Conservation (phyloP, 2,797 vertebrate species). For the Enteromius argenteus region DNA sequence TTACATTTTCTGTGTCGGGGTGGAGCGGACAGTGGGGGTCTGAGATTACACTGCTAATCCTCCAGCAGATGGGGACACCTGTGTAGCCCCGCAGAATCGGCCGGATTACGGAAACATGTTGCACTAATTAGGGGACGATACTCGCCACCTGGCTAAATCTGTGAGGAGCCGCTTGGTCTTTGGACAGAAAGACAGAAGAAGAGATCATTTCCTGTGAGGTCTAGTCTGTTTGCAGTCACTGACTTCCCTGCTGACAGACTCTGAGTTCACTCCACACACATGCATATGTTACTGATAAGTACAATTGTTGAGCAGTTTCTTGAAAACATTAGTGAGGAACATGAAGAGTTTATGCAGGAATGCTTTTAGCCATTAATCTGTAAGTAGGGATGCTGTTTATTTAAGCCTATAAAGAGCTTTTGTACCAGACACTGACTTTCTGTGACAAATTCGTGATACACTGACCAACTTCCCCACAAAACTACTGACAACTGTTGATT, state of each 20-base stretch:
- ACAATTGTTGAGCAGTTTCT: neutral
- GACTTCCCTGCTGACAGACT: conserved; percentile 8
- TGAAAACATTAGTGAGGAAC: neutral
- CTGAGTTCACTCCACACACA: neutral
- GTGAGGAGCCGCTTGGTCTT: conserved; percentile 16
- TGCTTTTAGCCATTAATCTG: conserved; percentile 1
- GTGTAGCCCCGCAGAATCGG: conserved; percentile 70
- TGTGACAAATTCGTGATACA: neutral
- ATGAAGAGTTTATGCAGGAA: neutral
- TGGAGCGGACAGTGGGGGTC: conserved; percentile 57
- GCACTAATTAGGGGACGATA: conserved; percentile 73
- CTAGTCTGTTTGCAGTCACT: neutral
- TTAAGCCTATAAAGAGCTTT: conserved; percentile 28
- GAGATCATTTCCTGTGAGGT: conserved; percentile 19
- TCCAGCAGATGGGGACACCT: conserved; percentile 83
- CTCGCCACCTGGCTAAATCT: conserved; percentile 41
- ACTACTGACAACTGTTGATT: too few relatives aligned
- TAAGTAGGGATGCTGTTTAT: conserved; percentile 26
- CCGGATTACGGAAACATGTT: conserved; percentile 76
- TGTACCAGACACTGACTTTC: conserved; percentile 13
- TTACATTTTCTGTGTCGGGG: conserved; percentile 47
- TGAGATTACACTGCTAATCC: conserved; percentile 81
- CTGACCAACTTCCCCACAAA: neutral
- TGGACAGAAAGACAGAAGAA: neutral
- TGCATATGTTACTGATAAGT: neutral